Evolutionary conservation across 2,888 invertebrate species (phyloP), one percentile per base, ranked within the genome.

Genomic region (Pyrrhosoma nymphula): DNA sequence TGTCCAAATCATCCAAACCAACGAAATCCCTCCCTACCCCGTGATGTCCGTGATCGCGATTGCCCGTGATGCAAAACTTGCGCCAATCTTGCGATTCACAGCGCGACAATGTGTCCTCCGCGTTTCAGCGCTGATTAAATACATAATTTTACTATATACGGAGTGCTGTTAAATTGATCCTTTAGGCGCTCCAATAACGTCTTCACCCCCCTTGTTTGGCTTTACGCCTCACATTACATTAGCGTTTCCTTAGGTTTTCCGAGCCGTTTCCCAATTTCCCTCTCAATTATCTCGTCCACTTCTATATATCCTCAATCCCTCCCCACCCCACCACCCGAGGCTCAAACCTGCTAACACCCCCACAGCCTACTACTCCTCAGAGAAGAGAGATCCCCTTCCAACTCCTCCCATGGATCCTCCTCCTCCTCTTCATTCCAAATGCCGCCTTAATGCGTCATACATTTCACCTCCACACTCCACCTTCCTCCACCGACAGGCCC

Each of bases 221-320:
- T 89, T 89, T 47, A 89, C 89, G 89, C 18, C 56, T 55, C 89
- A n/a, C 89, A 89, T 89, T 89, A 56, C 47, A 55, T 47, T 89
- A 89, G 55, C 55, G 89, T 89, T 89, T 47, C 89, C 47, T 89
- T 39, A 89, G 89, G 89, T 89, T 89, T 89, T 89, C 89, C 89
- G 55, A 89, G 55, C 89, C 89, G 47, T 55, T 89, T 89, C 89
- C 89, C 89, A 89, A 89, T 89, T 89, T 89, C 55, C n/a, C 89
- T 89, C 89, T 89, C 89, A 89, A 89, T 89, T 89, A 89, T 55
- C 89, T 89, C 56, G 56, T 55, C 55, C 39, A 12, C 47, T 39
- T 35, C 47, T n/a, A 0, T 4, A n/a, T n/a, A n/a, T n/a, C n/a
- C n/a, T n/a, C n/a, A n/a, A n/a, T n/a, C n/a, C n/a, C n/a, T n/a